Evolutionary conservation across 2,888 invertebrate genomes (phyloP), one percentile per base, ranked within the genome.

Genomic region (Morpho helenor): DNA sequence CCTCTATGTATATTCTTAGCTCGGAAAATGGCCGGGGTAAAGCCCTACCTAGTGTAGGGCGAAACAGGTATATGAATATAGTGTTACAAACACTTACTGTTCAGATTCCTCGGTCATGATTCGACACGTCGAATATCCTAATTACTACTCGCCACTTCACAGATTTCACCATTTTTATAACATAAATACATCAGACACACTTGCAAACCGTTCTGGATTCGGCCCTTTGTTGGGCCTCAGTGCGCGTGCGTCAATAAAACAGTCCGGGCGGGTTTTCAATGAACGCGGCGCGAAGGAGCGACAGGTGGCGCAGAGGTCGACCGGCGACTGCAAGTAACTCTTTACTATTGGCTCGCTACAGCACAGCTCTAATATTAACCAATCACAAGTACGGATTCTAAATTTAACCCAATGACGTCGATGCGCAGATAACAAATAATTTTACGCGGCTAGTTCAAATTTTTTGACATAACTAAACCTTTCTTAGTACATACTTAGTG

Each of bases 101-200:
- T 96, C 96, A 94, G 94, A 94, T 94, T 94, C 94, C 93, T 96
- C 96, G 94, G 95, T 96, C 96, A 96, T 96, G 95, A 92, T 96
- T 95, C 92, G 94, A 94, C 91, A 93, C 94, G 93, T 93, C 93
- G 93, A 94, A 94, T 93, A 94, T 93, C 93, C 94, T 95, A 96
- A 93, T 94, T 93, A 93, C 94, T 93, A 93, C 93, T 93, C 93
- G 94, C 94, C 93, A 93, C 93, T 93, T 93, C 93, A 93, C 94
- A 93, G 93, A 93, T 93, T 94, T 94, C 94, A 94, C 93, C 95
- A 95, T 95, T 94, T 94, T 95, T 94, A 93, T 92, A 92, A 94
- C 94, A 94, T 94, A 93, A 93, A 93, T 93, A 93, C 93, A 93
- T 93, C 93, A 92, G 92, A 87, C 87, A 87, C 84, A 87, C 85